A percentile compares a stretch with the other conserved stretches of the same genome.
These are phyloP conservation scores for Synchiropus splendidus DNA, from an alignment of 2,113 vertebrate genomes.

Conservation along the genomic window DNA sequence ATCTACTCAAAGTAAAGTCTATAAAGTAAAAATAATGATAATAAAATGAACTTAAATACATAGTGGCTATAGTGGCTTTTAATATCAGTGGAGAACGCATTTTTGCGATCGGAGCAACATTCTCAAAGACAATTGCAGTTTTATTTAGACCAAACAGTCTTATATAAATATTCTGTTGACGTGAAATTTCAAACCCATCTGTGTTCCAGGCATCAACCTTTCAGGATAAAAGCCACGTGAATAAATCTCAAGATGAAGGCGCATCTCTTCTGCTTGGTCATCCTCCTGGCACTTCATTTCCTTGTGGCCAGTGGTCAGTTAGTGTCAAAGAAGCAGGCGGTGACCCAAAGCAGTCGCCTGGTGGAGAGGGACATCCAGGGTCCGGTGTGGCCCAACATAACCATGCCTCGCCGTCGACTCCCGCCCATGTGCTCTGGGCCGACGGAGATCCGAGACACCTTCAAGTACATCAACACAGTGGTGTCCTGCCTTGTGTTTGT, in stretches of 20 bases:
- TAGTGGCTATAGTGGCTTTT: no score
- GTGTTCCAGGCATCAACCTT: conserved; percentile 23
- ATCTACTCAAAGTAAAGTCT: no score
- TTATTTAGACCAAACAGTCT: no score
- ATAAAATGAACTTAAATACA: no score
- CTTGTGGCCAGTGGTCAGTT: conserved; percentile 42
- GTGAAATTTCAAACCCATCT: no score
- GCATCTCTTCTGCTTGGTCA: conserved; percentile 16
- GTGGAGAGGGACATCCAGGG: conserved; percentile 35
- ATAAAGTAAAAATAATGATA: no score
- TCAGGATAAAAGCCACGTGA: conserved; percentile 9
- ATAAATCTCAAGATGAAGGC: conserved; percentile 39
- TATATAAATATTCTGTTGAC: no score
- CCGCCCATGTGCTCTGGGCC: conserved; percentile 73
- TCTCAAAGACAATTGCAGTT: no score
- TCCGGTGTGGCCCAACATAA: conserved; percentile 41
- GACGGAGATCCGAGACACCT: conserved; percentile 79
- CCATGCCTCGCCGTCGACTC: conserved; percentile 40
- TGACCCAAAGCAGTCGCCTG: conserved; percentile 35
- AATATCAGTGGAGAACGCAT: no score
- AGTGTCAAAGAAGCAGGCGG: conserved; percentile 13
- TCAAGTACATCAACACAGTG: conserved; percentile 91
- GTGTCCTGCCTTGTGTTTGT: conserved; percentile 88
- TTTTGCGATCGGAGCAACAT: no score
- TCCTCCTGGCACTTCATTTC: conserved; percentile 30